Percentiles rank a stretch among this genome's conserved stretches.
phyloP scores from a whole-genome alignment of 1,140 invertebrate species.

The Uloborus diversus region DNA sequence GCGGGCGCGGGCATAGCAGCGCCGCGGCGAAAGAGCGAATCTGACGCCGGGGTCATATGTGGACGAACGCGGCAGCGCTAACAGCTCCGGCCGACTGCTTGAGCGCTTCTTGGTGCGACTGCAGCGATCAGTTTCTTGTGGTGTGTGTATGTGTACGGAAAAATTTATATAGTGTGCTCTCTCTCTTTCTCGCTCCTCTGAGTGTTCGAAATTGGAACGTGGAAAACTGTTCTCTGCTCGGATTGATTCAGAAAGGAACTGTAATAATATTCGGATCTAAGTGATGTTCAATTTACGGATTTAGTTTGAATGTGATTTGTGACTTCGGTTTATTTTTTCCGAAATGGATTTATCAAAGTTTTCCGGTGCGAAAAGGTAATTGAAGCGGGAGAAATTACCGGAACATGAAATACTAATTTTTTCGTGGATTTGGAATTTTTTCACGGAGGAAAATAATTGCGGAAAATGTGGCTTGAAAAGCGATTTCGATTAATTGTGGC shows the following conservation, averaged over 20 bases:
- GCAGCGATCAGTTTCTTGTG: not conserved
- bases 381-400: not conserved
- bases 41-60: slow-evolving; percentile 41
- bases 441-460: not conserved
- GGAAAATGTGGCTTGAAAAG: slow-evolving; percentile 1
- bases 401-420: no score
- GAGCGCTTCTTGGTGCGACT: not conserved
- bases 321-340: not conserved
- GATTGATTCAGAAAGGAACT: no score
- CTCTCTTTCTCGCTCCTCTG: not conserved
- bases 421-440: not conserved
- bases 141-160: not conserved
- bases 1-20: not conserved
- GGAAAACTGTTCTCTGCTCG: no score
- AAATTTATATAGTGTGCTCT: not conserved
- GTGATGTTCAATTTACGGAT: not conserved
- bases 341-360: not conserved
- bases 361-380: not conserved
- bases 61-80: slow-evolving; percentile 10
- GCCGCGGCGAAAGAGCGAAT: slow-evolving; percentile 24
- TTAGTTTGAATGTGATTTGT: not conserved
- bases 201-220: not conserved
- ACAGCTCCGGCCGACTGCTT: not conserved
- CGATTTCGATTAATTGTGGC: not conserved
- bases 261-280: no score